Percentiles rank a stretch among this genome's conserved stretches.
phyloP scores from a whole-genome alignment of 2,113 vertebrate genomes.

The Archocentrus centrarchus region DNA sequence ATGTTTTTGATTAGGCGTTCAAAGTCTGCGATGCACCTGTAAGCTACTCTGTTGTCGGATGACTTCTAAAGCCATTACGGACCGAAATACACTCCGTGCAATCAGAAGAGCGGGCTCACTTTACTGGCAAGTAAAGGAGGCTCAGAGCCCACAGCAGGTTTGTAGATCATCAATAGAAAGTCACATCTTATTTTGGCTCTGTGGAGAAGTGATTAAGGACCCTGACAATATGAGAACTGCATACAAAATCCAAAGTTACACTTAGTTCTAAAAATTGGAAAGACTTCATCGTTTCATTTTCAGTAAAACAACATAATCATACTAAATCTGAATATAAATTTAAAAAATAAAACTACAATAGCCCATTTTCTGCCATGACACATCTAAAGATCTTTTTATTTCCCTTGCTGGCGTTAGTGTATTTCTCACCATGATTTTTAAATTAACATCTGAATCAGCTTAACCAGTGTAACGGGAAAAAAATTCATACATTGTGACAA shows the following conservation, averaged over 20 bases:
- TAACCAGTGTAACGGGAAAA: neutral
- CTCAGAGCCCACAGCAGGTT: constrained; percentile 28
- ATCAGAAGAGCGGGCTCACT: constrained; percentile 28
- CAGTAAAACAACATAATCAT: neutral
- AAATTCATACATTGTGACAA: neutral
- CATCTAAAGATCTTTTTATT: neutral
- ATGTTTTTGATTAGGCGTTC: constrained; percentile 43
- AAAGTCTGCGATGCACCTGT: constrained; percentile 25
- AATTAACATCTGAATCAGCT: neutral
- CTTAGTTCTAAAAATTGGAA: neutral
- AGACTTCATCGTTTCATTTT: neutral
- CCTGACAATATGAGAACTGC: neutral
- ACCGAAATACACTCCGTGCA: constrained; percentile 25
- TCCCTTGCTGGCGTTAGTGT: neutral
- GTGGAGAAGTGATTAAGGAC: neutral
- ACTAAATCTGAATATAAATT: neutral
- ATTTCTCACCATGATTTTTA: neutral
- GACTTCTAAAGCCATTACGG: constrained; percentile 47
- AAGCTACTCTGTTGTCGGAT: neutral
- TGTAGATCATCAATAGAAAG: constrained; percentile 42
- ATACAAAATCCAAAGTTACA: neutral
- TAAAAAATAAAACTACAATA: neutral
- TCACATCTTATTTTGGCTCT: constrained; percentile 37
- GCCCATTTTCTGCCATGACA: neutral
- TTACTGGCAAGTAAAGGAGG: constrained; percentile 28